Evolutionary conservation across 2,797 vertebrate genomes (phyloP).

Genomic region (Sus cebifrons): DNA sequence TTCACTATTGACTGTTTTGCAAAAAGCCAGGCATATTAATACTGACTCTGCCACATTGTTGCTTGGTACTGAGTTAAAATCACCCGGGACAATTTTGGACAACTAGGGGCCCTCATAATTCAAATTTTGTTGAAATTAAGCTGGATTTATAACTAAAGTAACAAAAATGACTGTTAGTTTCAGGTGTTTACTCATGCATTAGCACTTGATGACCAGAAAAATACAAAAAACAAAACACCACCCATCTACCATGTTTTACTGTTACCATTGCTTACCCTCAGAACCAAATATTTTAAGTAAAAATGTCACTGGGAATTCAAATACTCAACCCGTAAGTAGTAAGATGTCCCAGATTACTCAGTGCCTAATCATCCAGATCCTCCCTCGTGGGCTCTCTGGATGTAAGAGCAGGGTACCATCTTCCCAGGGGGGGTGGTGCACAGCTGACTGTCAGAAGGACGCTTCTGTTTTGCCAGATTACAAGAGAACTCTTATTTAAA

Average conservation of each 20-base stretch:
- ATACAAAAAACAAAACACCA: not conserved
- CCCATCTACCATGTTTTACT: not conserved
- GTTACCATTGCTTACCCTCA: not conserved
- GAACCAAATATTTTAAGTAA: conserved; percentile 45
- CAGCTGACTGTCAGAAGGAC: not conserved
- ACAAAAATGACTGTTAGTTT: not conserved
- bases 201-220: not conserved
- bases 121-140: conserved; percentile 6
- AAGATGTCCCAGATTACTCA: not conserved
- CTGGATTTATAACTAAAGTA: not conserved
- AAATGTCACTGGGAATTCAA: not conserved
- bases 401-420: not conserved
- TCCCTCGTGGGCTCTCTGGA: not conserved
- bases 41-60: not conserved
- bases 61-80: not conserved
- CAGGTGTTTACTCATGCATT: not conserved
- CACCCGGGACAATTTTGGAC: not conserved
- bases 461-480: not conserved
- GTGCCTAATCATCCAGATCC: not conserved
- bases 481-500: not conserved
- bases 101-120: not conserved
- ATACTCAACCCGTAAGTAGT: not conserved
- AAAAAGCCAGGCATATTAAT: not conserved
- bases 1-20: not conserved
- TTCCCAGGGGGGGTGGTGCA: not conserved